Conservation (phyloP, 2,113 vertebrate species). For the Emydocephalus ijimae region DNA sequence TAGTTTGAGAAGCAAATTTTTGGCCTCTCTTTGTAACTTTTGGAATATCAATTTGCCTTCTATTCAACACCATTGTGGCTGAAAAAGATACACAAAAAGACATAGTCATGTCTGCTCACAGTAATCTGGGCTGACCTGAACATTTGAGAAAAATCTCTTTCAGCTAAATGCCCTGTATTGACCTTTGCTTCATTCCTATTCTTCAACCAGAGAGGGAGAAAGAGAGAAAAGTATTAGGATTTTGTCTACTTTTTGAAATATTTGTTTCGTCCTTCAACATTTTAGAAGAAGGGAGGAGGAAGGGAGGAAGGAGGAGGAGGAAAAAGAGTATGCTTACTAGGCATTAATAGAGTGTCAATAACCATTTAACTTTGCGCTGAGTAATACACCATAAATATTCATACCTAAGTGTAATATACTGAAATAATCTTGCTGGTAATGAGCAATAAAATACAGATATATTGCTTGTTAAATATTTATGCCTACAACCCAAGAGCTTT, state of each 20-base stretch:
- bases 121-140: neutral
- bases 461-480: conserved; percentile 40
- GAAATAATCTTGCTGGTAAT: conserved; percentile 32
- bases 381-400: conserved; percentile 34
- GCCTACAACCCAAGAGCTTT: neutral
- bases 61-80: neutral
- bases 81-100: neutral
- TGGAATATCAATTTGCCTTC: neutral
- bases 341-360: conserved; percentile 26
- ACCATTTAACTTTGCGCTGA: conserved; percentile 29
- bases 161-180: neutral
- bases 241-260: neutral
- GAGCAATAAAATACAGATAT: conserved; percentile 37
- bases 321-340: neutral
- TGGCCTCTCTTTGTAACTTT: neutral
- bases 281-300: neutral
- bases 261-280: neutral
- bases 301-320: neutral
- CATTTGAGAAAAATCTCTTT: neutral
- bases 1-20: neutral
- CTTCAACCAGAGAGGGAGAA: neutral
- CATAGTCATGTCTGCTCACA: neutral
- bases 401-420: conserved; percentile 32
- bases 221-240: too few species aligned
- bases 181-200: neutral